A percentile compares a stretch with the other conserved stretches of the same genome.
Evolutionary conservation across 2,888 invertebrate genomes (phyloP).

Genomic region (Sepiola atlantica): DNA sequence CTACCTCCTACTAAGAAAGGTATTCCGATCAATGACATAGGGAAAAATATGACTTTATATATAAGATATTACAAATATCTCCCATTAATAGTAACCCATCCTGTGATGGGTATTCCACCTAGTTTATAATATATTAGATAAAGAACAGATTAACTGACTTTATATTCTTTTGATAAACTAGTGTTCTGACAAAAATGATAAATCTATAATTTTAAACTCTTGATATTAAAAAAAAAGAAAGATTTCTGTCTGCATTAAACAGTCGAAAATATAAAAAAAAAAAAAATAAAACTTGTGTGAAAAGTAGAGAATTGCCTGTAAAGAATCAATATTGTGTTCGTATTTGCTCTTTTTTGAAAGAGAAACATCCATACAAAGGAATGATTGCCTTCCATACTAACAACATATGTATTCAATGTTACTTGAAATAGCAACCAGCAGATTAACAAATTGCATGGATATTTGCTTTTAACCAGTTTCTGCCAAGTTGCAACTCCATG

Average conservation of each 20-base stretch:
- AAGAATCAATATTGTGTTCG: not conserved
- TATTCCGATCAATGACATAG: too few relatives aligned
- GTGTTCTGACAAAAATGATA: not conserved
- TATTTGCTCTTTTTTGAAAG: not conserved
- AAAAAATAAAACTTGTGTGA: not conserved
- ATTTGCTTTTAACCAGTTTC: not conserved
- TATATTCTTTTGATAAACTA: not conserved
- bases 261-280: not conserved
- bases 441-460: not conserved
- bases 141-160: not conserved
- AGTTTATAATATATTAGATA: not conserved
- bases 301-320: not conserved
- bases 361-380: not conserved
- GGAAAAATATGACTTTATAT: too few relatives aligned
- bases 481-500: not conserved
- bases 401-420: not conserved
- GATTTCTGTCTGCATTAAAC: not conserved
- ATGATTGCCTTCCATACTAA: not conserved
- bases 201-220: not conserved
- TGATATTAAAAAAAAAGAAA: not conserved
- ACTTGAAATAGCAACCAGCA: not conserved
- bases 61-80: too few relatives aligned
- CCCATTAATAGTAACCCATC: too few relatives aligned
- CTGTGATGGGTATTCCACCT: too few relatives aligned
- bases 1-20: too few relatives aligned